Conservation (phyloP, 2,113 vertebrate species). For the Caranx melampygus region DNA sequence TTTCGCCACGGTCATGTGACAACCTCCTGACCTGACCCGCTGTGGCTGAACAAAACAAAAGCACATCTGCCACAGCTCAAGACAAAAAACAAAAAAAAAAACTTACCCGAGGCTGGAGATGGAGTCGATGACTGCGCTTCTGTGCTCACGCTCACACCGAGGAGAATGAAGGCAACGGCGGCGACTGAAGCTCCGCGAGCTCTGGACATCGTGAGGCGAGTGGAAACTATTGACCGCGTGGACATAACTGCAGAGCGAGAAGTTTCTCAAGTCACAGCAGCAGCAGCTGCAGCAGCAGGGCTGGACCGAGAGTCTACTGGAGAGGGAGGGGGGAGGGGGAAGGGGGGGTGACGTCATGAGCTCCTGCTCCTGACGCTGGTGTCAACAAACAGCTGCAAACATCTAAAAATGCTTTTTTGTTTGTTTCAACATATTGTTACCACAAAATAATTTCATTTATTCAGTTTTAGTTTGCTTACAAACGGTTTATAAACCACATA, state of each 20-base stretch:
- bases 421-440: too few relatives aligned
- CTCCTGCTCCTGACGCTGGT: slow-evolving; percentile 44
- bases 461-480: too few relatives aligned
- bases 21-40: slow-evolving; percentile 51
- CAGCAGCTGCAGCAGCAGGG: slow-evolving; percentile 8
- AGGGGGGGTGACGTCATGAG: slow-evolving; percentile 59
- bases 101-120: slow-evolving; percentile 67
- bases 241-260: background rate
- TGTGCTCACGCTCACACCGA: background rate
- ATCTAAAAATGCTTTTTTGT: background rate
- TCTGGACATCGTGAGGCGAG: slow-evolving; percentile 57
- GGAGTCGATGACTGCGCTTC: slow-evolving; percentile 59
- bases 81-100: too few relatives aligned
- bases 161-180: slow-evolving; percentile 7
- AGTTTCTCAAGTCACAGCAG: background rate
- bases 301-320: slow-evolving; percentile 26
- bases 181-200: background rate
- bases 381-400: slow-evolving; percentile 39
- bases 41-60: slow-evolving; percentile 31
- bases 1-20: slow-evolving; percentile 66
- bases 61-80: background rate
- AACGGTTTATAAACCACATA: too few relatives aligned
- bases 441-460: too few relatives aligned
- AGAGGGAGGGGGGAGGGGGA: too few relatives aligned
- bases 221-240: background rate